Evolutionary conservation across 2,888 invertebrate genomes (phyloP), one percentile per base, ranked within the genome.

Genomic region (Lymantria dispar): DNA sequence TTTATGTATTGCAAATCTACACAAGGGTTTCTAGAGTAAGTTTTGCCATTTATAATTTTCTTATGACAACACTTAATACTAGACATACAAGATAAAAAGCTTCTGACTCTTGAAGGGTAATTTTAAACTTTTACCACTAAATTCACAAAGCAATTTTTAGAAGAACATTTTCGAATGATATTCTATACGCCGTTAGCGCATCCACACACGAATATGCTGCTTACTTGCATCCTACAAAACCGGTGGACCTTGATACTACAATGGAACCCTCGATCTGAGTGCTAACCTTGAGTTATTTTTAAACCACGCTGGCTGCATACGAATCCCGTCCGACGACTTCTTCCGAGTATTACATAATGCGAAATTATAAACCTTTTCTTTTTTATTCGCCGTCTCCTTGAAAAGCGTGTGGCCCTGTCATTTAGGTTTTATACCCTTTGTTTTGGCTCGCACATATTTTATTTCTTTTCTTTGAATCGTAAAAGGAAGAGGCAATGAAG

Each of bases 401-500:
- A 80, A 86, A 87, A 86, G 80, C 84, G 85, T 88, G 87, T 87
- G 88, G 88, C 84, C 87, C 86, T 82, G 87, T 86, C 87, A 85
- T 89, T 88, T 89, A 72, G 76, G 80, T 85, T 87, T 85, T 87
- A 78, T 78, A 68, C 80, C 85, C 83, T 88, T 91, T 89, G 89
- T 90, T 89, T 88, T 84, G 85, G 85, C 80, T 81, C 79, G 75
- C 80, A 80, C 76, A 84, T 86, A 83, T 87, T 88, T 89, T 89
- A 89, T 89, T 87, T 82, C 82, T 85, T 83, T 89, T 86, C 85
- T 75, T 74, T 74, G 87, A 85, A 87, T 83, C 87, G 88, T 89
- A 88, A 91, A 89, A 89, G 89, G 88, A 89, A 88, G 89, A 89
- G 75, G 90, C 87, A 86, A 81, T 87, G 89, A 88, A 86, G 89